Conservation (phyloP, 2,888 invertebrate genomes). For the Mellilla xanthometata region DNA sequence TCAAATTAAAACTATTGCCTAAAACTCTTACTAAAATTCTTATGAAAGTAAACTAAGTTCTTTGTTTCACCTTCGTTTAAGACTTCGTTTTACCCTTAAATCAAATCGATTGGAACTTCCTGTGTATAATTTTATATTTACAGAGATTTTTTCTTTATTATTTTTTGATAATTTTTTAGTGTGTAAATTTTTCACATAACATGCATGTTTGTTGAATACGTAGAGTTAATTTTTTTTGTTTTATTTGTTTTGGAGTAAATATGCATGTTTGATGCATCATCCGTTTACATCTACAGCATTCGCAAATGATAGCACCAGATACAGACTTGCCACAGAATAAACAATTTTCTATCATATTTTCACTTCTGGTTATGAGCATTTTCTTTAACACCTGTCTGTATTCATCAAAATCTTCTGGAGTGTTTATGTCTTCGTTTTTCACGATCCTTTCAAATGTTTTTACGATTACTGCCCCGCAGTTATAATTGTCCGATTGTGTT, state of each 20-base stretch:
- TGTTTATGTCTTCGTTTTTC: neutral
- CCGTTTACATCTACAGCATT: neutral
- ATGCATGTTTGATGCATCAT: neutral
- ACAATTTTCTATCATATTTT: neutral
- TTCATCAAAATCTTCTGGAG: neutral
- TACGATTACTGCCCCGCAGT: slow-evolving; percentile 1
- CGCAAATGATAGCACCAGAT: neutral
- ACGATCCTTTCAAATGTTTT: neutral
- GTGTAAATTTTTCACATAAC: no score
- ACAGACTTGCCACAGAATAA: neutral
- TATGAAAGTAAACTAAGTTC: no score
- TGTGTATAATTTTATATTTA: no score
- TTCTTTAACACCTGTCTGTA: neutral
- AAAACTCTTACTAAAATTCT: no score
- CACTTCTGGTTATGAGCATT: neutral
- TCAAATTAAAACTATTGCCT: no score
- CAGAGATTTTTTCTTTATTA: no score
- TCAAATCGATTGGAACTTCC: no score
- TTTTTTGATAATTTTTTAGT: no score
- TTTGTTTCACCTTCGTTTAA: no score
- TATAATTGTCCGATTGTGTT: neutral
- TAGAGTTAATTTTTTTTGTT: no score
- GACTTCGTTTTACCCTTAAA: no score
- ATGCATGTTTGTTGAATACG: no score
- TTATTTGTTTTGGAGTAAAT: neutral